Evolutionary conservation across 2,888 invertebrate species (phyloP), one percentile per base, ranked within the genome.

Genomic region (Copidosoma aretas): DNA sequence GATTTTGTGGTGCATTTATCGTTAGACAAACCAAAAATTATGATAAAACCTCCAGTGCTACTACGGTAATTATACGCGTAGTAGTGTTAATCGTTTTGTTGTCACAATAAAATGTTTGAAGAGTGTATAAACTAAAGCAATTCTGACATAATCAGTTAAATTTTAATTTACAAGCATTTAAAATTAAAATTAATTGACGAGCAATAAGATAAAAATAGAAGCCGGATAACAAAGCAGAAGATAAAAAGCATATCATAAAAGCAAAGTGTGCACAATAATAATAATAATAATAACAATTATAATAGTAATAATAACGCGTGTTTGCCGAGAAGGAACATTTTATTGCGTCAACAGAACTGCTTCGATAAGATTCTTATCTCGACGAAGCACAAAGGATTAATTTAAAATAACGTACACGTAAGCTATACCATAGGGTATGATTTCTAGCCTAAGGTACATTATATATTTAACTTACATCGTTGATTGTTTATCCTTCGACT

Each of bases 361-460:
- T 52, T 60, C 60, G 46, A 59, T 59, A 24, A 25, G 17, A 21
- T n/a, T 24, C 39, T 39, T 62, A 24, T 61, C 14, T 58, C 19
- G 10, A 14, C 24, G 21, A 39, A 21, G 19, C 19, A 19, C 4
- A 43, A 19, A 22, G 21, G 41, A 41, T 15, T 58, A 58, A 19
- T n/a, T 10, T 41, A 5, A 32, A 49, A 10, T 15, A 49, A n/a
- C 8, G 17, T 60, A 21, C 15, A 21, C 10, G 5, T 39, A 22
- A 58, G 22, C 21, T 10, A n/a, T 17, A 39, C 39, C 17, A 46
- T 53, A 54, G 52, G 39, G 41, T 53, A 22, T 17, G 12, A 14
- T 15, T 15, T 15, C 17, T 46, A 46, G 43, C 43, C 15, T 46
- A 52, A 58, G 49, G 43, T 62, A 70, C 32, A n/a, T 8, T 32